phyloP scores from a whole-genome alignment of 2,113 vertebrate species.

The Eleginops maclovinus region DNA sequence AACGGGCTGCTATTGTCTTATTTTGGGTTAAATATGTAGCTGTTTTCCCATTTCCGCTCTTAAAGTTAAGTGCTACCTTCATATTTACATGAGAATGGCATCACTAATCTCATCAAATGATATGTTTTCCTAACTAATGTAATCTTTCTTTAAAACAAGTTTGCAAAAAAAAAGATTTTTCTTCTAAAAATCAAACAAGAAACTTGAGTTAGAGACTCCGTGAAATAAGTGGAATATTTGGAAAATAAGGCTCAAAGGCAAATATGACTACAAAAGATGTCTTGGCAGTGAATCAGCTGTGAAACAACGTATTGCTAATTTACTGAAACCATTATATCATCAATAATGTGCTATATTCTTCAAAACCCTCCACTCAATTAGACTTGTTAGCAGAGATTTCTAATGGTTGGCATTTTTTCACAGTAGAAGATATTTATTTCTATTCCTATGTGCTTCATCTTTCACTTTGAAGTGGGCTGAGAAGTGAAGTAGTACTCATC shows the following conservation, averaged over 20 bases:
- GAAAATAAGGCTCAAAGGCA: conserved; percentile 5
- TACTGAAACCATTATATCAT: background rate
- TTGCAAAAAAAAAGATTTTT: background rate
- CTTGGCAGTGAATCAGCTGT: background rate
- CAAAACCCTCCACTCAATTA: conserved; percentile 46
- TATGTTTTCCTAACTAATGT: too few species aligned
- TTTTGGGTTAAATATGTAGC: background rate
- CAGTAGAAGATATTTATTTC: conserved; percentile 38
- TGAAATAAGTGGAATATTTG: conserved; percentile 15
- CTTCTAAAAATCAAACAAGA: background rate
- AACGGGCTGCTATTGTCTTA: background rate
- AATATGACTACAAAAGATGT: background rate
- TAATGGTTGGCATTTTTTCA: conserved; percentile 28
- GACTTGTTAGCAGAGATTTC: conserved; percentile 9
- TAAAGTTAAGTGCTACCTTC: background rate
- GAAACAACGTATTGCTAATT: conserved; percentile 7
- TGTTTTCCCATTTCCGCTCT: background rate
- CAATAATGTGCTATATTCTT: background rate
- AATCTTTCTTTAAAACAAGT: background rate
- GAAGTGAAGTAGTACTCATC: conserved; percentile 63
- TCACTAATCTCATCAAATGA: background rate
- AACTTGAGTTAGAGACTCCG: conserved; percentile 38
- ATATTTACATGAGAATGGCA: background rate
- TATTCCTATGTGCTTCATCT: conserved; percentile 42
- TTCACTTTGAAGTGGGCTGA: conserved; percentile 59